phyloP scores from a whole-genome alignment of 2,888 invertebrate genomes.

The Euspilapteryx auroguttella region DNA sequence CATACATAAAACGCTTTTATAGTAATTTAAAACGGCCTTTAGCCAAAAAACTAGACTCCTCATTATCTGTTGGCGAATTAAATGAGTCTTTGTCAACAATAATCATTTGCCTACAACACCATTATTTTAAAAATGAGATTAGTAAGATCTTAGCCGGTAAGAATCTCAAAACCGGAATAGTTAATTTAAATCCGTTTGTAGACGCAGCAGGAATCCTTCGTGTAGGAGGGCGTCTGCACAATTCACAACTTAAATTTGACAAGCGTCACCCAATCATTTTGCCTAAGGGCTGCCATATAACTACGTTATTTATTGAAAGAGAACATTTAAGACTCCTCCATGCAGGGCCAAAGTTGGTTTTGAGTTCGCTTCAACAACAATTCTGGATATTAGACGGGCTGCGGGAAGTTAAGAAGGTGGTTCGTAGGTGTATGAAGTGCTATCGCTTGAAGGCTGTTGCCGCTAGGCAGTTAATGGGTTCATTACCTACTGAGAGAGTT shows the following conservation, averaged over 20 bases:
- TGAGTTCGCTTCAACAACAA: neutral
- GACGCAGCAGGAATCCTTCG: slow-evolving; percentile 2
- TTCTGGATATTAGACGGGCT: slow-evolving; percentile 2
- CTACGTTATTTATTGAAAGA: slow-evolving; percentile 1
- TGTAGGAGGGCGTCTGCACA: slow-evolving; percentile 4
- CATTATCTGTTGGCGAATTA: neutral
- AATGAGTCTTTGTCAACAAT: neutral
- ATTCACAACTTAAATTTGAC: slow-evolving; percentile 1
- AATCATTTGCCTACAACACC: neutral
- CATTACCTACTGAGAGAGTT: slow-evolving; percentile 1
- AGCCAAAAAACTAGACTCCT: neutral
- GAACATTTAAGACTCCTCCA: slow-evolving; percentile 2
- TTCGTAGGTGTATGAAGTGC: slow-evolving; percentile 3
- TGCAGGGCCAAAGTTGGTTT: slow-evolving; percentile 1
- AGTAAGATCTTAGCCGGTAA: neutral
- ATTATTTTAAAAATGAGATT: neutral
- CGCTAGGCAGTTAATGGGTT: slow-evolving; percentile 2
- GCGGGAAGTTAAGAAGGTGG: neutral
- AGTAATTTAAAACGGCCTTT: neutral
- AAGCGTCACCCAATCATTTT: slow-evolving; percentile 4
- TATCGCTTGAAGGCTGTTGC: slow-evolving; percentile 1
- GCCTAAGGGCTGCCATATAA: neutral
- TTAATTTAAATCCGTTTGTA: slow-evolving; percentile 1
- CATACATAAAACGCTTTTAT: too few relatives aligned
- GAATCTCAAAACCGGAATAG: neutral